These are phyloP conservation scores for Leptobrachium leishanense DNA, from an alignment of 2,113 vertebrate genomes.

Conservation along the genomic window DNA sequence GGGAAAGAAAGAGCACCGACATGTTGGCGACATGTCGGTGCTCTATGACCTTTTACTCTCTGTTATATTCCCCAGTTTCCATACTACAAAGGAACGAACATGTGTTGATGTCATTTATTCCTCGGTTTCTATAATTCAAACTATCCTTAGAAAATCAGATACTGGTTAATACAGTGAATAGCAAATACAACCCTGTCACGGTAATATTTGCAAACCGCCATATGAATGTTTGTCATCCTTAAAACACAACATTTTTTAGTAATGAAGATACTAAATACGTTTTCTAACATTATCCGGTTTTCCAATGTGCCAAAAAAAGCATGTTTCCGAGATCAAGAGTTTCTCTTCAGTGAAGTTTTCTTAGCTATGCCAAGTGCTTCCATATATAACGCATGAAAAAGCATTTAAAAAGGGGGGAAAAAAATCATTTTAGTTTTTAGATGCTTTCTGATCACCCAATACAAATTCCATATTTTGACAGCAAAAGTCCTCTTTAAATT, in stretches of 20 bases:
- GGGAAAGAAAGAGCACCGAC: no score
- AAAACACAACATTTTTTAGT: neutral
- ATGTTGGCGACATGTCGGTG: no score
- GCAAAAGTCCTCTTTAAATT: conserved; percentile 62
- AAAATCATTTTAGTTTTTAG: conserved; percentile 56
- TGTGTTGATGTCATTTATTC: no score
- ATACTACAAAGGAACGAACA: no score
- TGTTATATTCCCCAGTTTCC: no score
- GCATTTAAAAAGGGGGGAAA: conserved; percentile 18
- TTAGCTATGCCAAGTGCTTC: neutral
- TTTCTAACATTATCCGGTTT: neutral
- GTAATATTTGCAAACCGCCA: neutral
- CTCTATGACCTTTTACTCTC: no score
- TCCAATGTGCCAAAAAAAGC: neutral
- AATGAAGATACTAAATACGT: neutral
- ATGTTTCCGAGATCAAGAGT: neutral
- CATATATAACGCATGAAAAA: neutral
- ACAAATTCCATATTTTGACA: conserved; percentile 66
- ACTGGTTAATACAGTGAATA: no score
- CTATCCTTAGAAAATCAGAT: no score
- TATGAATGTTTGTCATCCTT: neutral
- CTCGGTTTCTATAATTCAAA: no score
- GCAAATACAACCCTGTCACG: no score
- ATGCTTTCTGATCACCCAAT: conserved; percentile 56
- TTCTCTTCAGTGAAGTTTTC: conserved; percentile 4